phyloP scores from a whole-genome alignment of 2,888 invertebrate genomes.

The Thymelicus lineola region DNA sequence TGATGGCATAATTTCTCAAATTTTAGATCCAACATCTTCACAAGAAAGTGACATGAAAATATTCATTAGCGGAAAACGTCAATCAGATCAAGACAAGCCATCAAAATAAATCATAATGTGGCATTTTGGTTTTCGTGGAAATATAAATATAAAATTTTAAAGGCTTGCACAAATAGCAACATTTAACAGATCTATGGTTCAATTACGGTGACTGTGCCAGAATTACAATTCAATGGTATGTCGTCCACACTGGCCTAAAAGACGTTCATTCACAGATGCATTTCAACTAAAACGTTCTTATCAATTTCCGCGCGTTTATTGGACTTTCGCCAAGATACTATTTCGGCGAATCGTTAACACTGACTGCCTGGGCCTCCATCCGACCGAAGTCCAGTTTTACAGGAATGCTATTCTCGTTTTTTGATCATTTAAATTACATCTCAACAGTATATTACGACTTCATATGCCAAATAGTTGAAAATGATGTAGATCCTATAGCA shows the following conservation, averaged over 20 bases:
- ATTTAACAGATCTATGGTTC: background rate
- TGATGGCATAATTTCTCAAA: constrained; percentile 3
- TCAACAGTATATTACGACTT: constrained; percentile 40
- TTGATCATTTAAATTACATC: constrained; percentile 45
- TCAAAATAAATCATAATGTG: constrained; percentile 12
- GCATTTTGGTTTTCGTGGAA: background rate
- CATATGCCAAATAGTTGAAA: constrained; percentile 27
- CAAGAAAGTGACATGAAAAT: constrained; percentile 18
- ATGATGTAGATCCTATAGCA: background rate
- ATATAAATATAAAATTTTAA: background rate
- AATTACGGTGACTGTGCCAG: constrained; percentile 10
- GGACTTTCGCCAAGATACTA: constrained; percentile 55
- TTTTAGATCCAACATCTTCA: constrained; percentile 5
- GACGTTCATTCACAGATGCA: constrained; percentile 53
- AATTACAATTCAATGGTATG: constrained; percentile 17
- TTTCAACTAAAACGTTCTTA: constrained; percentile 43
- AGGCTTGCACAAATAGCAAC: background rate
- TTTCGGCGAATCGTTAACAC: constrained; percentile 50
- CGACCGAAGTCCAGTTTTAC: constrained; percentile 42
- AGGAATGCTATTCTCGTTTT: constrained; percentile 45
- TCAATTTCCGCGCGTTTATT: constrained; percentile 52
- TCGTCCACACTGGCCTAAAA: constrained; percentile 17
- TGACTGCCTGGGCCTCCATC: constrained; percentile 40
- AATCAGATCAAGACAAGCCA: constrained; percentile 22
- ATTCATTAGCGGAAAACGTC: constrained; percentile 14